Conservation (phyloP, 2,888 invertebrate genomes). For the Subacronicta megacephala region DNA sequence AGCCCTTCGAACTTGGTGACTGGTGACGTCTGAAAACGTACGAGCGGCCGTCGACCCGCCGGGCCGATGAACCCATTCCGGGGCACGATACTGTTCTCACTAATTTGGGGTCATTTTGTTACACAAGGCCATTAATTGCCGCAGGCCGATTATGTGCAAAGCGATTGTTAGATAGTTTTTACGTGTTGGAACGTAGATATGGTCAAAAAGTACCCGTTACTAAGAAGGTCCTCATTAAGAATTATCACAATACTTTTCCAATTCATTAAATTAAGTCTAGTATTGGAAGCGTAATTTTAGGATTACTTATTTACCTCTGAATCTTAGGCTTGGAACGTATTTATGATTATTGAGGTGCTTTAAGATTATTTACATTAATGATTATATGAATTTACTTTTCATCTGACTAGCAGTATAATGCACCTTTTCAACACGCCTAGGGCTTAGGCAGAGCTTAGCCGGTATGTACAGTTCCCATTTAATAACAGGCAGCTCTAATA, state of each 20-base stretch:
- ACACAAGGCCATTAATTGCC: conserved; percentile 58
- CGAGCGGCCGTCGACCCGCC: conserved; percentile 48
- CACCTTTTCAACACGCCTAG: too few species aligned
- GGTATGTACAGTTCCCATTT: too few species aligned
- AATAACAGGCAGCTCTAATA: too few species aligned
- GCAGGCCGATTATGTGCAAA: conserved; percentile 15
- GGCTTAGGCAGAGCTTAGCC: too few species aligned
- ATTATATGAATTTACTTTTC: too few species aligned
- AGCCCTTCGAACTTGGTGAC: conserved; percentile 38
- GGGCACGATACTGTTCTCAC: conserved; percentile 58
- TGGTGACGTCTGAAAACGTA: conserved; percentile 53
- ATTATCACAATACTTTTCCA: neutral
- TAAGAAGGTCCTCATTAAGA: neutral
- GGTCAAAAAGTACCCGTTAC: neutral
- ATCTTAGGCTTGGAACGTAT: too few species aligned
- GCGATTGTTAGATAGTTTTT: conserved; percentile 13
- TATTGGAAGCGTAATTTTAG: too few species aligned
- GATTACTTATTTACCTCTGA: too few species aligned
- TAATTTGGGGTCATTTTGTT: conserved; percentile 68
- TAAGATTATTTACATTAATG: too few species aligned
- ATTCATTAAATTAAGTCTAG: too few species aligned
- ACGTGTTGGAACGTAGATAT: neutral
- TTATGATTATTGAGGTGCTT: too few species aligned
- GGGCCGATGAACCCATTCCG: conserved; percentile 66
- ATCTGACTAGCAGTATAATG: too few species aligned